Evolutionary conservation across 2,888 invertebrate species (phyloP).

Genomic region (Mesochorus sp.): DNA sequence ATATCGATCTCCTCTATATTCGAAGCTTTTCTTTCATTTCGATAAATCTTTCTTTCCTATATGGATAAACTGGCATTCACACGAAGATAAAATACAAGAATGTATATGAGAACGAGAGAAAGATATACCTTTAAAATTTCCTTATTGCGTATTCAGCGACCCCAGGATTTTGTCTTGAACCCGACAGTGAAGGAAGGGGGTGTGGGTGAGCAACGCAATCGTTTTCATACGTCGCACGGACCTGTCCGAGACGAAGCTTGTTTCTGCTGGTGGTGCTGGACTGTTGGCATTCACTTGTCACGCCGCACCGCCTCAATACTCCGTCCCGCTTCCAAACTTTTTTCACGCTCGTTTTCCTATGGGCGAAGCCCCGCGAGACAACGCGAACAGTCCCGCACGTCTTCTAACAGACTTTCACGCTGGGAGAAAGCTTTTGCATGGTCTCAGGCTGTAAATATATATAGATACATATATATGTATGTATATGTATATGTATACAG

Average conservation of each 20-base stretch:
- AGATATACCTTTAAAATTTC: constrained; percentile 67
- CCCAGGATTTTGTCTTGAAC: constrained; percentile 75
- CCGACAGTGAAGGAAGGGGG: constrained; percentile 45
- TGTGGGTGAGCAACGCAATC: constrained; percentile 6
- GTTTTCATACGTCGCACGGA: constrained; percentile 45
- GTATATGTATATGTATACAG: no score
- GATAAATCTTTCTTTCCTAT: no score
- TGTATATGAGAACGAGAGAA: constrained; percentile 28
- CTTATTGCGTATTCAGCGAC: constrained; percentile 80
- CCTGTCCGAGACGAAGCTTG: constrained; percentile 38
- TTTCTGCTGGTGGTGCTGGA: constrained; percentile 29
- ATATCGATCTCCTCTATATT: no score
- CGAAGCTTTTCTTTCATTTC: no score
- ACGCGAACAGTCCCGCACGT: constrained; percentile 25
- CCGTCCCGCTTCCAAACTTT: neutral
- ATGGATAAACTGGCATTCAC: constrained; percentile 66
- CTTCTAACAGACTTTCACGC: constrained; percentile 37
- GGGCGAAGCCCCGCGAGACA: constrained; percentile 31
- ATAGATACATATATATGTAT: no score
- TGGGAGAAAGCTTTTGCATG: constrained; percentile 30
- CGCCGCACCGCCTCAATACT: constrained; percentile 27
- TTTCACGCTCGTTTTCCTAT: neutral
- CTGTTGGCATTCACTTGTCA: constrained; percentile 62
- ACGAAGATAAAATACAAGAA: constrained; percentile 24
- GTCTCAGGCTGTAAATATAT: constrained; percentile 3